Base-by-base conservation (phyloP, 2,797 vertebrate genomes). In the Gymnoscopelus braueri region DNA sequence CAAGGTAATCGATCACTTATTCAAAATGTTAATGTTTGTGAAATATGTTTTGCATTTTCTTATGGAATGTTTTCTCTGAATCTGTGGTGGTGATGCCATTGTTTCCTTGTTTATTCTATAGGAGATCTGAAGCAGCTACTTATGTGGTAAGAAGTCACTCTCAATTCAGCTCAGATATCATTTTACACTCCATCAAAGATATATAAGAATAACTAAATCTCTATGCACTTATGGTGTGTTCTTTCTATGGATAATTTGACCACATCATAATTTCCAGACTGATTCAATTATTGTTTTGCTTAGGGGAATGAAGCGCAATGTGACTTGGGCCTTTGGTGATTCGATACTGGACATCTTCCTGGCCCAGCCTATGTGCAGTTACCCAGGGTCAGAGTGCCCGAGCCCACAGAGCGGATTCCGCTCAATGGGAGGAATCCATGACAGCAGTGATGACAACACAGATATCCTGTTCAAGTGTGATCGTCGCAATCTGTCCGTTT, bases 61-160 rank as follows among this genome's bases (percentile, higher is more conserved):
- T 9, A 5, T 29, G 1, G 11, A 4, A 44, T 49, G 19, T 24
- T 13, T 5, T 26, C 58, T 49, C 23, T 5, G 49, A 49, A n/a
- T 13, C 65, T 0, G 62, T 63, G 15, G 3, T 51, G 4, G 3
- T 63, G 4, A 63, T 69, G 26, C 9, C 60, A 48, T 39, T 35
- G 7, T 50, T 67, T 54, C 47, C 29, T 4, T 12, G 35, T 10
- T 67, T 84, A 24, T 73, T 83, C 60, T 82, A 29, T 77, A 95
- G 94, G 94, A 66, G 93, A 94, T 82, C 89, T 95, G 61, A 94
- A 94, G 73, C 93, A 95, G 74, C 94, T 95, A 63, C 83, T 95
- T 64, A 87, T 94, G 89, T 95, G 94, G 94, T 95, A 84, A 90
- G 94, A 82, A 19, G 32, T 26, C 7, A 39, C 13, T 12, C 35